These are phyloP conservation scores for Perodicticus potto DNA, from an alignment of 2,797 vertebrate genomes.

Conservation along the genomic window DNA sequence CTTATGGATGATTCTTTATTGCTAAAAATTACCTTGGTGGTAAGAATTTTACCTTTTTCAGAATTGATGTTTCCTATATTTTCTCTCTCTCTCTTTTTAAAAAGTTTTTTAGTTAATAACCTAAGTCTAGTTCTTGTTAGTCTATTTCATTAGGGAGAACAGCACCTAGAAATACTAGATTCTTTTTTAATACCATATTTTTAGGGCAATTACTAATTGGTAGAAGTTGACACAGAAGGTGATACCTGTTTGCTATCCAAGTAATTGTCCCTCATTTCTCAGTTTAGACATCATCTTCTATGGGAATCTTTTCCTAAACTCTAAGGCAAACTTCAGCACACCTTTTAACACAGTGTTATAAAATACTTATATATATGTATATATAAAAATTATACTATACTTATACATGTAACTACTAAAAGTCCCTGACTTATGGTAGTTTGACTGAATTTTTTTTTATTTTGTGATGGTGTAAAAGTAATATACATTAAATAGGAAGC, in stretches of 20 bases:
- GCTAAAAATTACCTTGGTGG: too few relatives aligned
- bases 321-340: not conserved
- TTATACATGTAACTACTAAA: not conserved
- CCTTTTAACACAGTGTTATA: not conserved
- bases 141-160: not conserved
- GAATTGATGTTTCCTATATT: not conserved
- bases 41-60: not conserved
- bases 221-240: not conserved
- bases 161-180: not conserved
- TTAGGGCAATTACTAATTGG: not conserved
- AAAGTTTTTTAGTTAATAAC: not conserved
- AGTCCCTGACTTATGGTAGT: not conserved
- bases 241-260: not conserved
- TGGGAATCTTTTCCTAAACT: not conserved
- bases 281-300: not conserved
- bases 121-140: not conserved
- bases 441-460: not conserved
- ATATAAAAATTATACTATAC: too few relatives aligned
- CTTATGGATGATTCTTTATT: not conserved
- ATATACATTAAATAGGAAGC: not conserved
- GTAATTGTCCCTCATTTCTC: not conserved
- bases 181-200: not conserved
- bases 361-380: not conserved
- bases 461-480: not conserved
- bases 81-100: not conserved